phyloP scores from a whole-genome alignment of 2,888 invertebrate genomes.

The Odontocolon sp. region DNA sequence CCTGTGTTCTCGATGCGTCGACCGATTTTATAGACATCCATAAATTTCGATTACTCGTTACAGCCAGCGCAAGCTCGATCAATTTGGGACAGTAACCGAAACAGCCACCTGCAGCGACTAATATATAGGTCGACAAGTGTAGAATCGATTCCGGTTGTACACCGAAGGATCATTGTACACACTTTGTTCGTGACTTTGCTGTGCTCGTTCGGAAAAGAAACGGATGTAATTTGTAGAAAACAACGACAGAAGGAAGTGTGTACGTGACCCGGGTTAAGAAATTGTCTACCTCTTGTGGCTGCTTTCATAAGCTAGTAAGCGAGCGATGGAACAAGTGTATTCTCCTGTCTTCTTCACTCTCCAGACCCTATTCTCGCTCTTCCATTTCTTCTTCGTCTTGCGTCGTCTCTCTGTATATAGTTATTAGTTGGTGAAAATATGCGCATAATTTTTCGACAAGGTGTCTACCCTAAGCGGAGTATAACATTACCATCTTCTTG shows the following conservation, averaged over 20 bases:
- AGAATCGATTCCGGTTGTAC: background rate
- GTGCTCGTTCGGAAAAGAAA: constrained; percentile 23
- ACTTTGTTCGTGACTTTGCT: background rate
- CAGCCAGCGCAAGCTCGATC: constrained; percentile 15
- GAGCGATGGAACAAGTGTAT: background rate
- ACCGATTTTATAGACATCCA: constrained; percentile 33
- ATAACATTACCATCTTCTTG: constrained; percentile 28
- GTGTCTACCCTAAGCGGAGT: constrained; percentile 28
- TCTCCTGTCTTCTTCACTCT: background rate
- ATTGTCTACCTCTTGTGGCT: background rate
- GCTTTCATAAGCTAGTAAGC: background rate
- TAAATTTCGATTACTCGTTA: constrained; percentile 34
- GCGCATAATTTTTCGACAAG: constrained; percentile 49
- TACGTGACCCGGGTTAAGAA: constrained; percentile 45
- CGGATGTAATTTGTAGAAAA: constrained; percentile 52
- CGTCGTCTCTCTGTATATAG: background rate
- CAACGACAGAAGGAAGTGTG: constrained; percentile 42
- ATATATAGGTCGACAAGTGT: background rate
- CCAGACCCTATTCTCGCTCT: background rate
- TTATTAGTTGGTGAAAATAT: constrained; percentile 40
- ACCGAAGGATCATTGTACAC: constrained; percentile 11
- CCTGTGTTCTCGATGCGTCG: background rate
- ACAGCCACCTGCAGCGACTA: background rate
- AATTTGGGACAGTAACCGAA: constrained; percentile 8
- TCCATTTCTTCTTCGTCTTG: background rate